These are phyloP conservation scores for Epinephelus coioides DNA, from an alignment of 2,797 vertebrate species.

Conservation along the genomic window DNA sequence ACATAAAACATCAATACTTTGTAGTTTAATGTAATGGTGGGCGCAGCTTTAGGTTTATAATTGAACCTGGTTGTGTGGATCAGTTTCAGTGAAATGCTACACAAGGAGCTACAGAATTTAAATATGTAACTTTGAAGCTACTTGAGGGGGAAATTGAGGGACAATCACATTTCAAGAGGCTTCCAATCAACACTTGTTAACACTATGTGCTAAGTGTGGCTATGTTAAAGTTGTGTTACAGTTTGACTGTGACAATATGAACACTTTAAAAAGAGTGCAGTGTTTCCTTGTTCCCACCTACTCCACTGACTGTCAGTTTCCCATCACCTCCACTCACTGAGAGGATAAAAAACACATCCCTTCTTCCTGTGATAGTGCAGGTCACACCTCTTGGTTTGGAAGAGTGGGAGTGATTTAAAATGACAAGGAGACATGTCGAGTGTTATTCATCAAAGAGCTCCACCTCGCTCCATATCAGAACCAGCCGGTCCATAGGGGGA, in stretches of 20 bases:
- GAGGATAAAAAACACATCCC: slow-evolving; percentile 42
- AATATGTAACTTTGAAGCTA: not conserved
- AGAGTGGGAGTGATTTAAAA: slow-evolving; percentile 80
- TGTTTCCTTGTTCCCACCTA: slow-evolving; percentile 41
- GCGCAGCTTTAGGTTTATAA: not conserved
- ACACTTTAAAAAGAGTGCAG: not conserved
- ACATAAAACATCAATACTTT: not conserved
- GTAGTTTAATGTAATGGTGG: not conserved
- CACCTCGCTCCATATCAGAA: slow-evolving; percentile 43
- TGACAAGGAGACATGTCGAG: slow-evolving; percentile 89
- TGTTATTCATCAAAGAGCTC: slow-evolving; percentile 88
- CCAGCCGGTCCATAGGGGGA: slow-evolving; percentile 46
- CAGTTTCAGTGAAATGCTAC: not conserved
- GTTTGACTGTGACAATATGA: slow-evolving; percentile 1
- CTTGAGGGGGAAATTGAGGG: not conserved
- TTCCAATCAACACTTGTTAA: slow-evolving; percentile 18
- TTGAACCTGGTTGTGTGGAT: not conserved
- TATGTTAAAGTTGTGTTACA: slow-evolving; percentile 8
- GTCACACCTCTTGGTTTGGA: slow-evolving; percentile 72
- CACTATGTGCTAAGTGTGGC: not conserved
- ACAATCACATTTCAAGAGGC: not conserved
- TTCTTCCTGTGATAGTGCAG: slow-evolving; percentile 68
- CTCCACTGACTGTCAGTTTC: slow-evolving; percentile 26
- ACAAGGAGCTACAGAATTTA: too few species aligned
- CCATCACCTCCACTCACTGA: slow-evolving; percentile 42